Evolutionary conservation across 2,113 vertebrate species (phyloP), one percentile per base, ranked within the genome.

Genomic region (Smithornis capensis): DNA sequence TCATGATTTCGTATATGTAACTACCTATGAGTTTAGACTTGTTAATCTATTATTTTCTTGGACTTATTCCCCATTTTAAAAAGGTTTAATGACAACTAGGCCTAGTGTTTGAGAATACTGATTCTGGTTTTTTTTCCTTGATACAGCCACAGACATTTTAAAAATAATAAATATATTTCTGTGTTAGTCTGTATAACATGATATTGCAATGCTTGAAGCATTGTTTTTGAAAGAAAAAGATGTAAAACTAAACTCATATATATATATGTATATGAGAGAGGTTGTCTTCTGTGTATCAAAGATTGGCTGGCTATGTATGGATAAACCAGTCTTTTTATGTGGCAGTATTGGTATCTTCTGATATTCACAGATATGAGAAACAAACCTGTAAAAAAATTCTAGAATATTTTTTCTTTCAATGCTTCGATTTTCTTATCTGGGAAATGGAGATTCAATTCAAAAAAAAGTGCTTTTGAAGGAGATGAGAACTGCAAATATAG

Each of bases 281-380:
- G 4, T 17, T 69, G 9, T 67, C 40, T 44, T 50, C 11, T 62
- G 10, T 60, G 2, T 35, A 23, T 63, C 8, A 40, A 57, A 45
- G 45, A 40, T 12, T 63, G 55, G 2, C 29, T 75, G 38, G 5
- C 24, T 38, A 0, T 12, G 3, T 53, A 25, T 6, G 1, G 8
- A 3, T 37, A 76, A 91, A 56, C 2, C 4, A 25, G 3, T 44
- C 19, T 2, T 75, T 74, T 70, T 42, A 24, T 45, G n/a, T 55
- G 38, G 35, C 15, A 14, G 67, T 65, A 37, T 28, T 50, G 4
- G 1, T 52, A 10, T 75, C 19, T 78, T 86, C 16, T 49, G 3
- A n/a, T 47, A 42, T 5, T 55, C 4, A 1, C 29, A 37, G 25
- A 33, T 73, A 19, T 0, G 2, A 13, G 31, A 83, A 70, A 31